Evolutionary conservation across 2,113 vertebrate species (phyloP).

Genomic region (Dissostichus mawsoni): DNA sequence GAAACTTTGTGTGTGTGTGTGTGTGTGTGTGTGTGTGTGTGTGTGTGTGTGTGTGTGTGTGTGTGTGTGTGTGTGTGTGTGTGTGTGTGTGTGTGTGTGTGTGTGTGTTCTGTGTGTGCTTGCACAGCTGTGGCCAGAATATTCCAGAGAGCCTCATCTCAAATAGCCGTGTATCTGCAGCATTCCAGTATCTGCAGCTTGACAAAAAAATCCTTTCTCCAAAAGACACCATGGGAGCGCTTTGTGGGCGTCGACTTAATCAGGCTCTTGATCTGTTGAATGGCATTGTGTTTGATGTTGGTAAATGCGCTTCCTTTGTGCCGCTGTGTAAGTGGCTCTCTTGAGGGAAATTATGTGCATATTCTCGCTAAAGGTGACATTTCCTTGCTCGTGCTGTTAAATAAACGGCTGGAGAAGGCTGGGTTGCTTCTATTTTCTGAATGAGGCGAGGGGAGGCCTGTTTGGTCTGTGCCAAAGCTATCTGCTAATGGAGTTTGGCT

Average conservation of each 20-base stretch:
- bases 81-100: no score
- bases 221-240: conserved; percentile 63
- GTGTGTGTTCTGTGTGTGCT: conserved; percentile 7
- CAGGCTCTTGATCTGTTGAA: conserved; percentile 77
- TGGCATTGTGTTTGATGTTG: conserved; percentile 74
- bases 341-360: conserved; percentile 80
- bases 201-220: conserved; percentile 58
- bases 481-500: conserved; percentile 75
- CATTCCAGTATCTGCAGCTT: conserved; percentile 69
- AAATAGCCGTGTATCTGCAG: conserved; percentile 48
- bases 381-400: conserved; percentile 54
- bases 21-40: no score
- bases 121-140: no score
- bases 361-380: conserved; percentile 80
- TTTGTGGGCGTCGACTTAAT: conserved; percentile 75
- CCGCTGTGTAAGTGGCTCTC: conserved; percentile 74
- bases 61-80: no score
- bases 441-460: conserved; percentile 29
- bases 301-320: conserved; percentile 76
- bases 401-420: conserved; percentile 41
- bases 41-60: no score
- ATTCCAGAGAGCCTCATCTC: conserved; percentile 24
- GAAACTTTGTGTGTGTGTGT: not conserved
- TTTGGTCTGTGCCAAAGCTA: conserved; percentile 68
- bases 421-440: conserved; percentile 43